These are phyloP conservation scores for Nothoprocta perdicaria DNA, from an alignment of 2,113 vertebrate genomes.

Conservation along the genomic window DNA sequence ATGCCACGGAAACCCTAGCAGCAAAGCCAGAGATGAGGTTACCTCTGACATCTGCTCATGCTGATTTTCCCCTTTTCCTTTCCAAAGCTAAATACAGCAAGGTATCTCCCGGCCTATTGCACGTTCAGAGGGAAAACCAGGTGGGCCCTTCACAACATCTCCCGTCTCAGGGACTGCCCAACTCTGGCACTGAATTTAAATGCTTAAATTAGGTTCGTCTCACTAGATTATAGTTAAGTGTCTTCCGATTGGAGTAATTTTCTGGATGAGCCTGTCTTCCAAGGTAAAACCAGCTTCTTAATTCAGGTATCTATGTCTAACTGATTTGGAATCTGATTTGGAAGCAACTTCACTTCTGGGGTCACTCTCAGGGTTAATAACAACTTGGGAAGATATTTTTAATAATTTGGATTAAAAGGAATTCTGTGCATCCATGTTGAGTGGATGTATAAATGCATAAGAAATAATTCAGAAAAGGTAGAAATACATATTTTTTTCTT, in stretches of 20 bases:
- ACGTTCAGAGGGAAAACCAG: background rate
- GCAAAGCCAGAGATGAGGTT: background rate
- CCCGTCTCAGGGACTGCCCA: background rate
- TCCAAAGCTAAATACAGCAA: background rate
- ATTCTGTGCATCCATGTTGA: background rate
- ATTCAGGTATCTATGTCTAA: background rate
- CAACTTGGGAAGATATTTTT: background rate
- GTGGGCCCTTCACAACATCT: background rate
- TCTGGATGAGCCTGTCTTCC: background rate
- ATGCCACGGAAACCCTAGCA: background rate
- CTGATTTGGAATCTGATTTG: background rate
- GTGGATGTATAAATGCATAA: background rate
- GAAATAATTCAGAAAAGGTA: conserved; percentile 21
- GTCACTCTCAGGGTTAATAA: background rate
- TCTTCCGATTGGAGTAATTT: background rate
- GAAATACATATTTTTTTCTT: conserved; percentile 2
- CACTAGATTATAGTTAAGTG: background rate
- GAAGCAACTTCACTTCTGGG: background rate
- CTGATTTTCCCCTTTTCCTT: background rate
- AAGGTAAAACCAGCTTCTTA: background rate
- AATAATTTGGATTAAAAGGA: background rate
- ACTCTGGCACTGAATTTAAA: background rate
- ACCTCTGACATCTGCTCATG: background rate
- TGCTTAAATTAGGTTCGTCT: background rate
- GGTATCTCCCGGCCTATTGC: background rate